Conservation (phyloP, 2,113 vertebrate species). For the Tyto alba region DNA sequence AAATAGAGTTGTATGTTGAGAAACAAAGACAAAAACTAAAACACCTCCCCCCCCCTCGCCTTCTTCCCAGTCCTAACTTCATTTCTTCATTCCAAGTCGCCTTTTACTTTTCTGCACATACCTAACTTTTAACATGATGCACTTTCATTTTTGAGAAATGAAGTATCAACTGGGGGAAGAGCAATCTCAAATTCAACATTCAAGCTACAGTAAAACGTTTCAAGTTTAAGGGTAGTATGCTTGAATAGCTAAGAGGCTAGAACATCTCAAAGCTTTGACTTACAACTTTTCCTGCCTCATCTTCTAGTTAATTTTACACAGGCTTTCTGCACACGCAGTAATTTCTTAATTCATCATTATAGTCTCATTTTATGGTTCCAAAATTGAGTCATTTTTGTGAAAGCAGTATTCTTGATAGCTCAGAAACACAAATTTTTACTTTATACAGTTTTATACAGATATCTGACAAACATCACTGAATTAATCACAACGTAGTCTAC, state of each 20-base stretch:
- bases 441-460: background rate
- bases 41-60: accelerated
- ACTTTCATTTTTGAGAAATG: background rate
- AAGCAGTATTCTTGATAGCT: background rate
- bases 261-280: background rate
- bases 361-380: background rate
- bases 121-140: background rate
- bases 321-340: background rate
- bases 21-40: background rate
- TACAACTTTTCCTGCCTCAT: background rate
- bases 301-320: background rate
- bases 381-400: background rate
- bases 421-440: background rate
- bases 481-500: background rate
- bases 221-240: background rate
- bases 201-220: background rate
- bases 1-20: background rate
- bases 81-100: background rate
- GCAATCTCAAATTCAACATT: background rate
- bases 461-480: background rate
- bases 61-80: background rate
- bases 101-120: background rate
- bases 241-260: background rate
- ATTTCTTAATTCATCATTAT: background rate
- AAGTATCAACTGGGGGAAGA: background rate